Percentiles rank a stretch among this genome's conserved stretches.
Evolutionary conservation across 2,113 vertebrate genomes (phyloP).

Genomic region (Cryptoleucopteryx plumbea): DNA sequence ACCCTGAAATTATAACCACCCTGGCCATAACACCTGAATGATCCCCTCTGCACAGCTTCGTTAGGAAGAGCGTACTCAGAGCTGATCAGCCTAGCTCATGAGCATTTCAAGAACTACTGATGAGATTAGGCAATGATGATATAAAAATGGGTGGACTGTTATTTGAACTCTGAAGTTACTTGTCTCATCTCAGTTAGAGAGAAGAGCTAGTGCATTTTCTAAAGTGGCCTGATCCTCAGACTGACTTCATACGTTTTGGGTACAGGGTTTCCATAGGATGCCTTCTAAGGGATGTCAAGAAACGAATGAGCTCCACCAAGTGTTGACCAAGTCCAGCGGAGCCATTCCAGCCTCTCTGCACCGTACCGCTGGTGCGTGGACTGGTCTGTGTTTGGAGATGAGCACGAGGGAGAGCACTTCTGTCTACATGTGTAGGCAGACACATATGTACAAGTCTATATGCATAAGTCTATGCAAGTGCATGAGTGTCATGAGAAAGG

Average conservation of each 20-base stretch:
- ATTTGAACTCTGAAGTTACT: not conserved
- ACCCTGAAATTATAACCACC: not conserved
- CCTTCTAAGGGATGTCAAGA: not conserved
- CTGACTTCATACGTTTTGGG: not conserved
- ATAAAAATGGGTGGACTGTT: not conserved
- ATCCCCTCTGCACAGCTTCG: not conserved
- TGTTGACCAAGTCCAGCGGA: accelerated
- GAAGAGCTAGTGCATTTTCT: not conserved
- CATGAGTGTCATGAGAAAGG: not conserved
- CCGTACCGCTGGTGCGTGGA: not conserved
- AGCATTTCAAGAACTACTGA: accelerated
- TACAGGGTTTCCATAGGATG: not conserved
- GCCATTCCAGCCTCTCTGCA: not conserved
- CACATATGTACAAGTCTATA: not conserved
- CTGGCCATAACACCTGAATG: not conserved
- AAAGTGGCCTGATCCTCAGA: not conserved
- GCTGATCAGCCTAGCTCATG: not conserved
- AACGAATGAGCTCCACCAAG: not conserved
- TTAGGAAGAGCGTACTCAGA: not conserved
- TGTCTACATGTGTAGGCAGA: not conserved
- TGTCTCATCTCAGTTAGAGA: not conserved
- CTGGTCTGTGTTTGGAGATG: not conserved
- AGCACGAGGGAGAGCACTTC: not conserved
- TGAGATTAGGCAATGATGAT: not conserved
- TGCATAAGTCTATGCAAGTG: not conserved